Conservation (phyloP, 2,888 invertebrate species). For the Sarcophaga caerulescens region DNA sequence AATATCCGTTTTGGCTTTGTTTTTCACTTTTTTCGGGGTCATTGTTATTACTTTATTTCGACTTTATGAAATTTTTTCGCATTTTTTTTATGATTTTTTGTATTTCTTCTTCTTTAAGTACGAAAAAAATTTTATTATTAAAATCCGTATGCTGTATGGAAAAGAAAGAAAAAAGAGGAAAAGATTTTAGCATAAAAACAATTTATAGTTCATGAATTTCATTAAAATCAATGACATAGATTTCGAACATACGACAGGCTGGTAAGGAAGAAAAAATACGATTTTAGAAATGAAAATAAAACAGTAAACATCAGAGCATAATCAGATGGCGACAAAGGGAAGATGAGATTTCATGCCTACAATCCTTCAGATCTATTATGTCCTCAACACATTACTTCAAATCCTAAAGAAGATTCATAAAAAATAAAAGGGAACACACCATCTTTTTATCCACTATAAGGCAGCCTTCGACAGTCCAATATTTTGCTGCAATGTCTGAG, state of each 20-base stretch:
- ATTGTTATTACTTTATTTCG: background rate
- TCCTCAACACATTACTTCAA: no score
- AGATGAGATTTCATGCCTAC: no score
- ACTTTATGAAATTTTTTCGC: background rate
- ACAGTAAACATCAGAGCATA: no score
- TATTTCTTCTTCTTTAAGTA: background rate
- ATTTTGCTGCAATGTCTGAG: no score
- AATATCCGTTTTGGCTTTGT: background rate
- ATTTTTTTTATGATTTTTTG: background rate
- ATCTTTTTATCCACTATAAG: no score
- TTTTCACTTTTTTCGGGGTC: background rate
- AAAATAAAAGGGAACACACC: no score
- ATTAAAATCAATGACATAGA: slow-evolving; percentile 14
- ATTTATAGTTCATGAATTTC: slow-evolving; percentile 45
- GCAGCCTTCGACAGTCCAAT: no score
- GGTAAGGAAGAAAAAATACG: background rate
- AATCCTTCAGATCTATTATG: no score
- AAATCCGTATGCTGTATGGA: background rate
- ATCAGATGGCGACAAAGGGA: no score
- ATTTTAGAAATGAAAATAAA: background rate
- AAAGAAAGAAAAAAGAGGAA: background rate
- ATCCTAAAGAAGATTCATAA: no score
- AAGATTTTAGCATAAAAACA: slow-evolving; percentile 14
- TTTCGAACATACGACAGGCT: background rate
- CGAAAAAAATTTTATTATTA: background rate